Conservation (phyloP, 2,113 vertebrate genomes). For the Propithecus coquereli region DNA sequence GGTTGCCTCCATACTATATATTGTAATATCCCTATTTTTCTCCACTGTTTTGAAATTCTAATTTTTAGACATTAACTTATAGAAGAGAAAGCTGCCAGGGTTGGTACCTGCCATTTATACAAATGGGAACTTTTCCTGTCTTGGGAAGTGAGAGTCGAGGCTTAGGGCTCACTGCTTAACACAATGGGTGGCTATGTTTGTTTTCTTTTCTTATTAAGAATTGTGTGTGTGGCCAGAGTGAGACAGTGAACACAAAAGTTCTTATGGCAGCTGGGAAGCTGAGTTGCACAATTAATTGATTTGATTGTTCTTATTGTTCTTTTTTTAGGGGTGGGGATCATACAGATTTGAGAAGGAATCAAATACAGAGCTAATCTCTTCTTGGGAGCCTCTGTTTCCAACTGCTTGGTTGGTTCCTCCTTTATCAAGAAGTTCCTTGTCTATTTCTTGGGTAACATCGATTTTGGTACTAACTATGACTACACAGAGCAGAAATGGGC, state of each 20-base stretch:
- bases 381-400: not conserved
- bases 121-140: not conserved
- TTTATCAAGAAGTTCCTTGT: conserved; percentile 10
- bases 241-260: not conserved
- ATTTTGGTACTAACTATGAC: not conserved
- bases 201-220: not conserved
- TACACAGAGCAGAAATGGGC: not conserved
- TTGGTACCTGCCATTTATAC: not conserved
- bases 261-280: not conserved
- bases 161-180: not conserved
- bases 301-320: not conserved
- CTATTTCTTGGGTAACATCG: not conserved
- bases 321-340: not conserved
- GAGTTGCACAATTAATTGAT: not conserved
- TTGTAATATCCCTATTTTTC: not conserved
- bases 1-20: not conserved
- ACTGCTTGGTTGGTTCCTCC: not conserved
- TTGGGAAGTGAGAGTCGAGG: not conserved
- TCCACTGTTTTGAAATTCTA: not conserved
- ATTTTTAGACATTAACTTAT: not conserved
- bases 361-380: not conserved
- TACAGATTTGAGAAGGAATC: not conserved
- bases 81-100: not conserved
- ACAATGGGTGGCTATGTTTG: not conserved
- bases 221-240: not conserved